Conservation (phyloP, 2,113 vertebrate species). For the Corythaixoides concolor region DNA sequence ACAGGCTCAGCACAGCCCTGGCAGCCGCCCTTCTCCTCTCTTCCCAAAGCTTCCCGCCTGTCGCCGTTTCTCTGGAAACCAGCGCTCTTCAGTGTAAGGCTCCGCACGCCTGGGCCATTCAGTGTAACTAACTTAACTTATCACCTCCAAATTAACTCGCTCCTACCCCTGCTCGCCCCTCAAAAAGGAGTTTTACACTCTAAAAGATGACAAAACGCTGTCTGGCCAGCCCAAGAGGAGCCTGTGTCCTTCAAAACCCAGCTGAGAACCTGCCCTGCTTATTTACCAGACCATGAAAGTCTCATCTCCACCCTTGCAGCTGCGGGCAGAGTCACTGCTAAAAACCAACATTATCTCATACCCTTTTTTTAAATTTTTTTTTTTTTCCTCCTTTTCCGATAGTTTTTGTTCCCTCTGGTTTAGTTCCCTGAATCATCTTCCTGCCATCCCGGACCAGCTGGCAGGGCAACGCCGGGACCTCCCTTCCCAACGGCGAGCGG, state of each 20-base stretch:
- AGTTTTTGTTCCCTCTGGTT: background rate
- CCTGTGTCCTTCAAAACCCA: background rate
- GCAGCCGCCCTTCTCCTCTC: background rate
- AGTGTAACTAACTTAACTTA: fast-evolving
- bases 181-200: background rate
- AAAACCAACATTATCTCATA: background rate
- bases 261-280: background rate
- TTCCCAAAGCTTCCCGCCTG: background rate
- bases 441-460: background rate
- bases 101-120: background rate
- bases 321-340: background rate
- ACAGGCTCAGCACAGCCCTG: background rate
- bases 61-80: fast-evolving
- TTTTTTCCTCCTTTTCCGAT: background rate
- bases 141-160: background rate
- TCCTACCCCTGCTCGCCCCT: background rate
- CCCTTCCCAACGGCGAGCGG: background rate
- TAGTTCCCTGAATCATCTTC: conserved; percentile 9
- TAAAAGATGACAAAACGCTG: background rate
- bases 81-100: fast-evolving
- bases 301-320: background rate
- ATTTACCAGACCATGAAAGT: background rate
- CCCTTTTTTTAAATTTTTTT: background rate
- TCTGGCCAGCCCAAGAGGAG: background rate
- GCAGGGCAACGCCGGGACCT: background rate